Evolutionary conservation across 2,888 invertebrate species (phyloP).

Genomic region (Drosophila melanosoma): DNA sequence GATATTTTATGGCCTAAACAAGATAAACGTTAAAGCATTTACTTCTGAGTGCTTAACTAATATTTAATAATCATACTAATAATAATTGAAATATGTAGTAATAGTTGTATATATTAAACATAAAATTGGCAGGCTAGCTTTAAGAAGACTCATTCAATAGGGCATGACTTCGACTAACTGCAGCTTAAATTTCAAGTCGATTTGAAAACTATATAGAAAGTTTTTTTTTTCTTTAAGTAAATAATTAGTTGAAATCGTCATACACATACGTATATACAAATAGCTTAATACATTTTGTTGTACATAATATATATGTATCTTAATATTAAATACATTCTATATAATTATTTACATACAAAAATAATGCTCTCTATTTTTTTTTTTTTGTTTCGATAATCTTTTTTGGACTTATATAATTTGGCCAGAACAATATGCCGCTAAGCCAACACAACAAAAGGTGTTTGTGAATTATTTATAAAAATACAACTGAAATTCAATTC

Average conservation of each 20-base stretch:
- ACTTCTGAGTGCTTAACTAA: slow-evolving; percentile 17
- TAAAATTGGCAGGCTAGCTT: slow-evolving; percentile 73
- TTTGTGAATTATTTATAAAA: slow-evolving; percentile 43
- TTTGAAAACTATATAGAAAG: slow-evolving; percentile 42
- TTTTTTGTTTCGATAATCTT: slow-evolving; percentile 24
- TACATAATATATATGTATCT: slow-evolving; percentile 32
- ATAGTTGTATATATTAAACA: slow-evolving; percentile 41
- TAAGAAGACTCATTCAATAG: slow-evolving; percentile 73
- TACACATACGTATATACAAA: slow-evolving; percentile 30
- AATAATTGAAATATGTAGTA: slow-evolving; percentile 28
- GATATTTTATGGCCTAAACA: slow-evolving; percentile 56
- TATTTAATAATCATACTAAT: slow-evolving; percentile 17
- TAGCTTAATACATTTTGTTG: slow-evolving; percentile 41
- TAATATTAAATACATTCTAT: slow-evolving; percentile 12
- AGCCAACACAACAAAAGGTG: slow-evolving; percentile 62
- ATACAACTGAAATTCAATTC: slow-evolving; percentile 52
- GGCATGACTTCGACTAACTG: slow-evolving; percentile 65
- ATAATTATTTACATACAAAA: slow-evolving; percentile 62
- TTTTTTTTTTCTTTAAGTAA: slow-evolving; percentile 42
- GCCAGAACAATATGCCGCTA: slow-evolving; percentile 52
- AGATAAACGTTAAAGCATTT: slow-evolving; percentile 27
- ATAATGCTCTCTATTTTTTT: slow-evolving; percentile 49
- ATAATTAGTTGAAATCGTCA: slow-evolving; percentile 32
- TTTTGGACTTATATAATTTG: slow-evolving; percentile 47
- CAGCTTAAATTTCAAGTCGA: slow-evolving; percentile 34